Conservation (phyloP, 2,113 vertebrate genomes). For the Oxygymnocypris stewartii region DNA sequence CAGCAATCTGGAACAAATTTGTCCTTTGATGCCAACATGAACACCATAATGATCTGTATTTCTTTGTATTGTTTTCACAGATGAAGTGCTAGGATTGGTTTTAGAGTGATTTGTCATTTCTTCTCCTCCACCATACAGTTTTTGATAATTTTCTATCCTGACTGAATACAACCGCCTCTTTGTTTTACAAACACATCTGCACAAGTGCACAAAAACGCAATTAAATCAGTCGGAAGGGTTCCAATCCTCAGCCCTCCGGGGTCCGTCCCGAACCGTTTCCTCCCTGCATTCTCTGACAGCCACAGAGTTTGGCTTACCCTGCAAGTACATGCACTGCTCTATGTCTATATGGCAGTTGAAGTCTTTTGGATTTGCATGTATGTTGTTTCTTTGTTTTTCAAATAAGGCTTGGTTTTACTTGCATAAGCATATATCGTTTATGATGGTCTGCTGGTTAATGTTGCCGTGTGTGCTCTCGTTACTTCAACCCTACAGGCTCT, state of each 20-base stretch:
- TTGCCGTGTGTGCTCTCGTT: background rate
- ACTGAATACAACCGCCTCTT: background rate
- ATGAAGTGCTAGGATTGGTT: background rate
- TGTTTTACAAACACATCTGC: background rate
- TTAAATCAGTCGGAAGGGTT: constrained; percentile 17
- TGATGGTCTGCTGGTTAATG: constrained; percentile 25
- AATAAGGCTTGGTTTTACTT: constrained; percentile 17
- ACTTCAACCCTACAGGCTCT: background rate
- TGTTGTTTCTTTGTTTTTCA: background rate
- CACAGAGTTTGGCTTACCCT: background rate
- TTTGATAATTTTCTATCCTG: background rate
- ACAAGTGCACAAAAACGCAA: constrained; percentile 9
- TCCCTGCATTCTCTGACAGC: constrained; percentile 14
- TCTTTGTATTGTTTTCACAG: background rate
- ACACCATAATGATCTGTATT: background rate
- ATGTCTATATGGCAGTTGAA: background rate
- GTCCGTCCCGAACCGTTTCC: background rate
- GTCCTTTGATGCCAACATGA: background rate
- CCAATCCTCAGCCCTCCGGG: background rate
- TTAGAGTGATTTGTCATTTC: background rate
- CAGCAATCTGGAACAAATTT: background rate
- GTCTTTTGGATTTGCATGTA: background rate
- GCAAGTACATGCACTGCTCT: background rate
- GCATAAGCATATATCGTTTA: background rate
- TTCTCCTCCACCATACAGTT: background rate